Conservation (phyloP, 2,113 vertebrate species). For the Porphyrio hochstetteri region DNA sequence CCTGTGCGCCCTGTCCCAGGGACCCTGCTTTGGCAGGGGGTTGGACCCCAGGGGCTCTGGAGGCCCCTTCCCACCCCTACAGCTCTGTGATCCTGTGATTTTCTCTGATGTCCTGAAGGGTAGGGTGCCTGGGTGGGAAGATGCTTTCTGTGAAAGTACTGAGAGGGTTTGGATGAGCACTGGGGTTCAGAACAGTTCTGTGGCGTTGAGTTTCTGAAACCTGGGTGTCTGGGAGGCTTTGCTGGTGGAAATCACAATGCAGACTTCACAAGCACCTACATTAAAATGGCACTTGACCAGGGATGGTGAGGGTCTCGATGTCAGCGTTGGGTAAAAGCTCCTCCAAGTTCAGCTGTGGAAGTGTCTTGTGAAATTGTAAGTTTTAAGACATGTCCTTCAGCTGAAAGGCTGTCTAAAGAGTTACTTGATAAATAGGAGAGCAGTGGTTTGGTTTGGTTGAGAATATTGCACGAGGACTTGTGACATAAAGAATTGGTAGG, state of each 20-base stretch:
- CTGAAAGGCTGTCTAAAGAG: background rate
- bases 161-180: fast-evolving
- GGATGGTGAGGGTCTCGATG: background rate
- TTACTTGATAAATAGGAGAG: background rate
- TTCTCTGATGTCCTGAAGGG: background rate
- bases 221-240: background rate
- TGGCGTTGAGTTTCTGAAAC: background rate
- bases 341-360: background rate
- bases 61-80: no score
- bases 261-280: background rate
- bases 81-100: no score
- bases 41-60: no score
- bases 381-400: background rate
- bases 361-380: background rate
- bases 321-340: background rate
- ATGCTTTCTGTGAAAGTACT: background rate
- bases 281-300: background rate
- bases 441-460: background rate
- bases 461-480: background rate
- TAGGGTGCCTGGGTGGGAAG: background rate
- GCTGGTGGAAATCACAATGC: background rate
- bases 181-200: background rate
- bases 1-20: no score
- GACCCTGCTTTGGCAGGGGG: no score
- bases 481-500: background rate